These are phyloP conservation scores for Dinoponera quadriceps DNA, from an alignment of 1,140 invertebrate genomes.

Conservation along the genomic window DNA sequence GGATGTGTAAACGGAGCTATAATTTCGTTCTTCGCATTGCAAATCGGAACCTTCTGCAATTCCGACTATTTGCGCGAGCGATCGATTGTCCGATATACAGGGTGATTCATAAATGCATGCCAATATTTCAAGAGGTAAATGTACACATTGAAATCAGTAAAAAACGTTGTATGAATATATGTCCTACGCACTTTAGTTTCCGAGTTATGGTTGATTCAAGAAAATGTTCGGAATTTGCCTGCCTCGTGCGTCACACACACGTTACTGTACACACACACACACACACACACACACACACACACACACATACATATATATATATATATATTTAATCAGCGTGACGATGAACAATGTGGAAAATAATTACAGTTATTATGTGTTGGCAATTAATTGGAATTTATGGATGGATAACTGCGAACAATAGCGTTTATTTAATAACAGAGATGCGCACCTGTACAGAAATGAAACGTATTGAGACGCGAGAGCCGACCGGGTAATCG, in stretches of 20 bases:
- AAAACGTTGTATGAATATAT: too few species aligned
- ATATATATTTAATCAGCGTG: not conserved
- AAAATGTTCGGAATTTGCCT: too few species aligned
- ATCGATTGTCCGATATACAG: not conserved
- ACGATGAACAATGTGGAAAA: not conserved
- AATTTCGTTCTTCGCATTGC: not conserved
- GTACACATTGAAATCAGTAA: too few species aligned
- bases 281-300: too few species aligned
- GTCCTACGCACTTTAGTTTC: too few species aligned
- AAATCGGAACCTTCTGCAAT: not conserved
- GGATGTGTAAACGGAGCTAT: not conserved
- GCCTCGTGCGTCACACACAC: too few species aligned
- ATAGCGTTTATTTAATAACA: slow-evolving; percentile 24
- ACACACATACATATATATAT: too few species aligned
- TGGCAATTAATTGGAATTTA: slow-evolving; percentile 3
- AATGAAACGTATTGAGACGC: not conserved
- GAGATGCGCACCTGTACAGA: not conserved
- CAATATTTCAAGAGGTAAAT: too few species aligned
- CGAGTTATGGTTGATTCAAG: too few species aligned
- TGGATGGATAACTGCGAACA: slow-evolving; percentile 6
- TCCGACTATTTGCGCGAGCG: not conserved
- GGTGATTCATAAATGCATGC: too few species aligned
- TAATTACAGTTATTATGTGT: not conserved
- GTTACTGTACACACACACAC: too few species aligned
- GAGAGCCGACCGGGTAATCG: not conserved